These are phyloP conservation scores for Coreius guichenoti DNA, from an alignment of 2,797 vertebrate genomes.

Conservation along the genomic window DNA sequence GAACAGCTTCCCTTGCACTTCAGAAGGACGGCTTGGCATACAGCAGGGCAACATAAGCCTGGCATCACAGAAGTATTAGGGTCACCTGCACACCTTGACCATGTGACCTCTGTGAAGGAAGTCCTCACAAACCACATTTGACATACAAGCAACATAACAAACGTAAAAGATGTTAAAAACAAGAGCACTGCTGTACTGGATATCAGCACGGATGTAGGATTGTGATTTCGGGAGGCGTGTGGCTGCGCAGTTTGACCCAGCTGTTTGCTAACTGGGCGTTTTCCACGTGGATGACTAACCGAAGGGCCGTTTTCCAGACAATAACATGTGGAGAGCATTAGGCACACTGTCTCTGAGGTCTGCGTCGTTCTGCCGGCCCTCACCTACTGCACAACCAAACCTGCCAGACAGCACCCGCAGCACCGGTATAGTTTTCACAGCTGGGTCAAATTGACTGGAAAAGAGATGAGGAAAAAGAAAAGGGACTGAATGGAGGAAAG, in stretches of 20 bases:
- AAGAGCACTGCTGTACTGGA: not conserved
- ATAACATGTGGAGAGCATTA: slow-evolving; percentile 84
- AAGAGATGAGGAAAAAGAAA: slow-evolving; percentile 63
- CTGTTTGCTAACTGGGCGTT: slow-evolving; percentile 29
- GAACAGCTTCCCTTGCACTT: slow-evolving; percentile 52
- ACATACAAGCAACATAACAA: not conserved
- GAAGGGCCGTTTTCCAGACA: slow-evolving; percentile 56
- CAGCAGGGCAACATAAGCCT: not conserved
- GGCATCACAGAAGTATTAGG: slow-evolving; percentile 5
- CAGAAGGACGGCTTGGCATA: slow-evolving; percentile 12
- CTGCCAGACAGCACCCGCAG: slow-evolving; percentile 77
- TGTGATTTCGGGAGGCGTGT: slow-evolving; percentile 1
- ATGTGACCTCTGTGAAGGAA: not conserved
- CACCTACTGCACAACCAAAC: slow-evolving; percentile 73
- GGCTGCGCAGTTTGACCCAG: not conserved
- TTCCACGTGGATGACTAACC: slow-evolving; percentile 35
- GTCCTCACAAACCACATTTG: not conserved
- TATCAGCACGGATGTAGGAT: not conserved
- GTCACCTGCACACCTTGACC: not conserved
- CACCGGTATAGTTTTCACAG: slow-evolving; percentile 85
- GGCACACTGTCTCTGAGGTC: slow-evolving; percentile 73
- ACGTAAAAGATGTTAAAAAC: not conserved
- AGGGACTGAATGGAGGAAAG: slow-evolving; percentile 72
- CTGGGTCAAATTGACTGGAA: slow-evolving; percentile 84
- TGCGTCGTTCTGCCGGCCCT: slow-evolving; percentile 71